These are phyloP conservation scores for Cygnus olor DNA, from an alignment of 2,797 vertebrate genomes.

Conservation along the genomic window DNA sequence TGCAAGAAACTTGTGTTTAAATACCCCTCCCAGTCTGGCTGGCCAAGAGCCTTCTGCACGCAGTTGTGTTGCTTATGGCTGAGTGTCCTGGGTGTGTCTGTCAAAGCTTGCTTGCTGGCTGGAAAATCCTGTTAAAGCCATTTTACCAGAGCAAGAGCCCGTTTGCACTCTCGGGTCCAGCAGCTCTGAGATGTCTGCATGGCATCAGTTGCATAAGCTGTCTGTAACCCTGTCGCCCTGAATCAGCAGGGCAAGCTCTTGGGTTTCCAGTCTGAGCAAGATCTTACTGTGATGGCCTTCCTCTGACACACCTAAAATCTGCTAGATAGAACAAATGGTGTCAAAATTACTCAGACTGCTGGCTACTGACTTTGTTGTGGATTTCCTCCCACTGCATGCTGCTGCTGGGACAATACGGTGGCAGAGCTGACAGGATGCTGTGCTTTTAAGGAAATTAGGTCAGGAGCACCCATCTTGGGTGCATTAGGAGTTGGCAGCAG, in stretches of 20 bases:
- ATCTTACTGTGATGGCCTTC: not conserved
- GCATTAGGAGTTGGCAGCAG: not conserved
- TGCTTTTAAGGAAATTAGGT: not conserved
- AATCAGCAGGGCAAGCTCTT: not conserved
- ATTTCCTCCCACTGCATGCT: not conserved
- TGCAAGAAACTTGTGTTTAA: constrained; percentile 40
- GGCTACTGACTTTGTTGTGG: fast-evolving
- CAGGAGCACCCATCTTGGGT: not conserved
- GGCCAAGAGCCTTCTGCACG: not conserved
- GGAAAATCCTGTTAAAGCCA: constrained; percentile 19
- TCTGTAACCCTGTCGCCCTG: not conserved
- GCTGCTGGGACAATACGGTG: not conserved
- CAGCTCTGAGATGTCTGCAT: not conserved
- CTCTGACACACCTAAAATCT: not conserved
- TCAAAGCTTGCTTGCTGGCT: not conserved
- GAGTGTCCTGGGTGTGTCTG: constrained; percentile 35
- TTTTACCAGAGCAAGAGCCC: not conserved
- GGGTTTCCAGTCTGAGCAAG: not conserved
- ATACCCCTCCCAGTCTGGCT: not conserved
- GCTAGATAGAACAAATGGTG: not conserved
- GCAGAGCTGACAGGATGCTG: not conserved
- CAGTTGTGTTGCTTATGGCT: not conserved
- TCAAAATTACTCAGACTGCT: not conserved
- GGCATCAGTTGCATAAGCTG: not conserved
- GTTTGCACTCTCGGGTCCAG: not conserved